Conservation (phyloP, 2,797 vertebrate species). For the Chelonia mydas region DNA sequence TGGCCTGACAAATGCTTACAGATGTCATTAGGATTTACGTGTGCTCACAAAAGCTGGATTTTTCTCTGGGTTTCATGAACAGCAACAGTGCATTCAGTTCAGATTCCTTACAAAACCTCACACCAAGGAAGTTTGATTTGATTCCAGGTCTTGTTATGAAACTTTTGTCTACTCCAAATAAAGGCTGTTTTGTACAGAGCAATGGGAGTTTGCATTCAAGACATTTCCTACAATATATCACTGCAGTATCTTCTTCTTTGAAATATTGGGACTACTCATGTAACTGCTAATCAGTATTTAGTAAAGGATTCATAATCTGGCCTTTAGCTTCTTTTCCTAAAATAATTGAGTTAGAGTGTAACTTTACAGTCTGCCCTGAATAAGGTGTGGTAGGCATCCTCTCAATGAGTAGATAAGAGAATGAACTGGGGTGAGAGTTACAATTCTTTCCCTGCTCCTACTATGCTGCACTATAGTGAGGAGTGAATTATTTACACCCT, state of each 20-base stretch:
- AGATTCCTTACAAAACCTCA: neutral
- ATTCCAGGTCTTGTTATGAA: neutral
- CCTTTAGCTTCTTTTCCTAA: neutral
- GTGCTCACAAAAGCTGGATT: neutral
- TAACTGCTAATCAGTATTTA: neutral
- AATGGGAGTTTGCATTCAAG: no score
- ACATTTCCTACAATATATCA: no score
- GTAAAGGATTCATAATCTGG: neutral
- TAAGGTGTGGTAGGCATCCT: neutral
- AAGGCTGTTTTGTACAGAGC: no score
- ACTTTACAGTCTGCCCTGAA: neutral
- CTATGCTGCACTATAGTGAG: neutral
- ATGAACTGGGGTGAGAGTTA: neutral
- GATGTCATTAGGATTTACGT: neutral
- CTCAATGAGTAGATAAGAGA: neutral
- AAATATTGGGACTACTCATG: no score
- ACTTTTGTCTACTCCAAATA: neutral
- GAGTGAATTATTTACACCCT: neutral
- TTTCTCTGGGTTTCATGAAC: neutral
- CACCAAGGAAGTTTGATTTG: neutral
- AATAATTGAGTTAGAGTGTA: neutral
- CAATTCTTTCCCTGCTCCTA: neutral
- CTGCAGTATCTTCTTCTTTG: no score
- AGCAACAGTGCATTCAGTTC: neutral
- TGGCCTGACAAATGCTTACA: neutral